phyloP scores from a whole-genome alignment of 2,113 vertebrate species.

The Sceloporus undulatus region DNA sequence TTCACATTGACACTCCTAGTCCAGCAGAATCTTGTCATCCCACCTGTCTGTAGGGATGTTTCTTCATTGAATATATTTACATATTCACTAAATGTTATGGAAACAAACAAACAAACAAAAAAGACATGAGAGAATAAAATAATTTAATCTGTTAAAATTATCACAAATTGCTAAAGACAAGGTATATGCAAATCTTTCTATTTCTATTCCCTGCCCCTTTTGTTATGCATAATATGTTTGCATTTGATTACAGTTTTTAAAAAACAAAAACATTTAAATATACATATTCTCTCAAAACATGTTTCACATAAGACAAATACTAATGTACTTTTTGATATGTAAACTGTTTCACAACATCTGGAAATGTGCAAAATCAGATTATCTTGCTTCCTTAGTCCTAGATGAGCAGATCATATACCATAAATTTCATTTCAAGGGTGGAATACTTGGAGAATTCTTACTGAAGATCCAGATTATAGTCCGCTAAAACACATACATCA shows the following conservation, averaged over 20 bases:
- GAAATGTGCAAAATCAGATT: background rate
- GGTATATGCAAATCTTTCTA: background rate
- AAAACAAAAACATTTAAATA: background rate
- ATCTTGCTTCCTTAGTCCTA: too few relatives aligned
- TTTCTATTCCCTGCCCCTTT: background rate
- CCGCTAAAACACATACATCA: too few relatives aligned
- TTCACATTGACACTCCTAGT: constrained; percentile 65
- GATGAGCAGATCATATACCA: background rate
- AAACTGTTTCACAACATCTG: background rate
- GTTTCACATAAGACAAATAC: too few relatives aligned
- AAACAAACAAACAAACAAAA: background rate
- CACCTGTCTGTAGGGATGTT: background rate
- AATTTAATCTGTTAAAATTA: background rate
- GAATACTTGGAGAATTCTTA: background rate
- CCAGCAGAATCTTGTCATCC: constrained; percentile 45
- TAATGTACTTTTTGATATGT: background rate
- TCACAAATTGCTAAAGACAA: background rate
- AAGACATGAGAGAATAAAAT: background rate
- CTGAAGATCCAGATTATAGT: background rate
- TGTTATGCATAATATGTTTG: background rate
- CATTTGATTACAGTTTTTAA: too few relatives aligned
- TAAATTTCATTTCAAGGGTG: background rate
- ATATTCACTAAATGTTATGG: background rate
- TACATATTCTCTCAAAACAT: background rate
- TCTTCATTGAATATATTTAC: background rate